A percentile compares a stretch with the other conserved stretches of the same genome.
These are phyloP conservation scores for Indicator maculatus DNA, from an alignment of 2,113 vertebrate species.

Conservation along the genomic window DNA sequence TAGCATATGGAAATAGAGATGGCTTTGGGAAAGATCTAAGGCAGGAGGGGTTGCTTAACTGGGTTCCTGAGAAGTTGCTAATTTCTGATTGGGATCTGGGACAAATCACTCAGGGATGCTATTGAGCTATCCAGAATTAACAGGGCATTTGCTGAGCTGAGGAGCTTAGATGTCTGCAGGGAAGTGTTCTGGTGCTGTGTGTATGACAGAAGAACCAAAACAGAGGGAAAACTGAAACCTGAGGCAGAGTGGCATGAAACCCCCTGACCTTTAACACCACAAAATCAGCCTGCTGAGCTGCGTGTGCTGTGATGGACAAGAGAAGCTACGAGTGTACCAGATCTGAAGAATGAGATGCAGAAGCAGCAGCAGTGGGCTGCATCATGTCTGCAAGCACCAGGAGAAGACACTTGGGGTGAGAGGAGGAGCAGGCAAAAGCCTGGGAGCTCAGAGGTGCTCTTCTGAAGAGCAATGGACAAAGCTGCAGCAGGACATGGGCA, in stretches of 20 bases:
- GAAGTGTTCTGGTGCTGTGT: background rate
- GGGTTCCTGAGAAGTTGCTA: background rate
- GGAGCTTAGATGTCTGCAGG: background rate
- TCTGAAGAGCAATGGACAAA: background rate
- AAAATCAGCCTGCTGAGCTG: background rate
- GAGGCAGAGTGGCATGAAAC: background rate
- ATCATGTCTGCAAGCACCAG: background rate
- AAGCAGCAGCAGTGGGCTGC: background rate
- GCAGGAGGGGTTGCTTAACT: background rate
- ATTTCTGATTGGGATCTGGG: background rate
- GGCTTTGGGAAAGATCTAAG: background rate
- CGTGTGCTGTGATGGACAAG: fast-evolving
- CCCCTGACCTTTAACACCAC: background rate
- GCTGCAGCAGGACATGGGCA: background rate
- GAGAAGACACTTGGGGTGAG: background rate
- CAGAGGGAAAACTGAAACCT: background rate
- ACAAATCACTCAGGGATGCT: background rate
- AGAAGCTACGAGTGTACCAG: background rate
- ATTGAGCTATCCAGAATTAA: background rate
- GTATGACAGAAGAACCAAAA: background rate
- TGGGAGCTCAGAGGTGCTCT: background rate
- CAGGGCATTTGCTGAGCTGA: background rate
- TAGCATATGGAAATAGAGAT: background rate
- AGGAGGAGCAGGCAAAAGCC: background rate
- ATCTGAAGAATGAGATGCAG: background rate